These are phyloP conservation scores for Eubasilissa splendida DNA, from an alignment of 2,888 invertebrate genomes.

Conservation along the genomic window DNA sequence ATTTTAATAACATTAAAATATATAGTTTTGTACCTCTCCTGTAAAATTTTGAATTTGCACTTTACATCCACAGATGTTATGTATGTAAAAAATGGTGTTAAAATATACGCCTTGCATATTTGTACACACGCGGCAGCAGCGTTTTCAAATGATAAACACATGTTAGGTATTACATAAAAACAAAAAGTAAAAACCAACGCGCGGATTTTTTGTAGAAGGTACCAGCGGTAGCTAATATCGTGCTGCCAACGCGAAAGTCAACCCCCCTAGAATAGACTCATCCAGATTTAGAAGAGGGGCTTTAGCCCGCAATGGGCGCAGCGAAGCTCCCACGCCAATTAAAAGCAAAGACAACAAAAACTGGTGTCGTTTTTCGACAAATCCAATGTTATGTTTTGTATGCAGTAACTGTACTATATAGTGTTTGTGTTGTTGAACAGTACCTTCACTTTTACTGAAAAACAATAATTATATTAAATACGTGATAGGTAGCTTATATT, in stretches of 20 bases:
- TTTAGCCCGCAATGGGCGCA: neutral
- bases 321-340: slow-evolving; percentile 33
- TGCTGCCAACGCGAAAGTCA: slow-evolving; percentile 16
- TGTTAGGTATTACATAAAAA: neutral
- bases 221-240: neutral
- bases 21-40: no score
- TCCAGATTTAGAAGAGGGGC: slow-evolving; percentile 15
- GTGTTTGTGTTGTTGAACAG: neutral
- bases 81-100: neutral
- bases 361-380: neutral
- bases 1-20: no score
- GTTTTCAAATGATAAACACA: neutral
- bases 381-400: neutral
- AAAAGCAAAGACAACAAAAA: slow-evolving; percentile 36
- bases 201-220: slow-evolving; percentile 15
- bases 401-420: neutral
- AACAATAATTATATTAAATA: no score
- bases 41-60: neutral
- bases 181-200: slow-evolving; percentile 4
- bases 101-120: neutral
- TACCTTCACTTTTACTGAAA: neutral
- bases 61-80: neutral
- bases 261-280: slow-evolving; percentile 7
- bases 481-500: no score
- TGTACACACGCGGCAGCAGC: neutral